These are phyloP conservation scores for Rotaria macrura DNA, from an alignment of 2,888 invertebrate genomes.

Conservation along the genomic window DNA sequence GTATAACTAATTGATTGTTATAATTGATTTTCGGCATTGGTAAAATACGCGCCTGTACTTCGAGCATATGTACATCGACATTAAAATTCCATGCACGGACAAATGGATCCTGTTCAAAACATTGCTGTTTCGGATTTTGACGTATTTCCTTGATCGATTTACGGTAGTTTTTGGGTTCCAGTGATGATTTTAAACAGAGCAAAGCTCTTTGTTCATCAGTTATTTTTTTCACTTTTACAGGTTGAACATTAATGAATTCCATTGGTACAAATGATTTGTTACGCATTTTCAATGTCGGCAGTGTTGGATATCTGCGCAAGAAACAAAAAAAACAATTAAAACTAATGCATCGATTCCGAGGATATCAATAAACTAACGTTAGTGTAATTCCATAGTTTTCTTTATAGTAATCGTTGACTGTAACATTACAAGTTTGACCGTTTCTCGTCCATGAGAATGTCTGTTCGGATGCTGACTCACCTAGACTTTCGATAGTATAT, in stretches of 20 bases:
- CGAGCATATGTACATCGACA: neutral
- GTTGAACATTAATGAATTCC: conserved; percentile 18
- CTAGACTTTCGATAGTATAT: neutral
- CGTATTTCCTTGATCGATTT: conserved; percentile 6
- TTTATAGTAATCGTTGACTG: neutral
- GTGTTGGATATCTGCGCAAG: neutral
- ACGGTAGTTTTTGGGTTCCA: neutral
- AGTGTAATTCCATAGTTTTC: neutral
- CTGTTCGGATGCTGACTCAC: neutral
- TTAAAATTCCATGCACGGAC: conserved; percentile 14
- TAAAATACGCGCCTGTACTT: neutral
- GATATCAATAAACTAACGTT: neutral
- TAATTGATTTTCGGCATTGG: neutral
- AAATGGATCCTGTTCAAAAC: conserved; percentile 27
- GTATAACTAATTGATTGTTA: accelerated
- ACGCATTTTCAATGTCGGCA: conserved; percentile 18
- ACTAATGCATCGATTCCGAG: too few relatives aligned
- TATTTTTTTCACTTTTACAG: neutral
- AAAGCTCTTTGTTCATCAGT: conserved; percentile 15
- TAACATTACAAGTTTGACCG: neutral
- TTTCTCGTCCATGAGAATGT: neutral
- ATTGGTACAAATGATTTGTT: conserved; percentile 22
- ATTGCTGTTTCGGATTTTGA: neutral
- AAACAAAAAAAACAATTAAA: neutral
- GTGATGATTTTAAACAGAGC: neutral